Evolutionary conservation across 2,888 invertebrate species (phyloP).

Genomic region (Protodeltote pygarga): DNA sequence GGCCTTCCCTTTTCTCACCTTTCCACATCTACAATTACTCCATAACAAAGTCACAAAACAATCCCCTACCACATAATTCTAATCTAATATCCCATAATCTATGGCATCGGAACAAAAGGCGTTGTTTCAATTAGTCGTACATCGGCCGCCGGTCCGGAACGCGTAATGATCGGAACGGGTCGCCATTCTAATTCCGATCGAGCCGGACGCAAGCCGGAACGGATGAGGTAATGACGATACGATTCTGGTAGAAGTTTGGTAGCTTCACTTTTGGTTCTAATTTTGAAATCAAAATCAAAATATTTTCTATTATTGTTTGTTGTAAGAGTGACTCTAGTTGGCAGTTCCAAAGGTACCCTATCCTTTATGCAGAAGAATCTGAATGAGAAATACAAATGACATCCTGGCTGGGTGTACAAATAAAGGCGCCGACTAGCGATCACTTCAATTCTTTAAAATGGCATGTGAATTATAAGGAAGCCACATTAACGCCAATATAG

Average conservation of each 20-base stretch:
- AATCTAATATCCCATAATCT: conserved; percentile 35
- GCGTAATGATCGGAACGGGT: conserved; percentile 61
- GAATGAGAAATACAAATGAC: no score
- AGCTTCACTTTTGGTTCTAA: conserved; percentile 45
- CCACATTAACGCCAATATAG: no score
- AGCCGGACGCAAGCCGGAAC: conserved; percentile 43
- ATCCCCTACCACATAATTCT: conserved; percentile 28
- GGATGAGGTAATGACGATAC: conserved; percentile 37
- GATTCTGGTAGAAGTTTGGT: conserved; percentile 15
- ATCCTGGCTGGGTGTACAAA: no score
- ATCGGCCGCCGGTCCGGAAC: conserved; percentile 51
- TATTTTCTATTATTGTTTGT: no score
- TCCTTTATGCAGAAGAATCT: no score
- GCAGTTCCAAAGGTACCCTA: no score
- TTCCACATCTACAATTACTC: no score
- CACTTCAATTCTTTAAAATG: no score
- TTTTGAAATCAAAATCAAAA: conserved; percentile 4
- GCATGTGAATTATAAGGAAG: no score
- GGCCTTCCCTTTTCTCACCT: no score
- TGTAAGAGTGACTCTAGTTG: no score
- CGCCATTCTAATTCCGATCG: conserved; percentile 57
- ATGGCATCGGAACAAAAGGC: conserved; percentile 43
- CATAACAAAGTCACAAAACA: conserved; percentile 9
- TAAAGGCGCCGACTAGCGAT: no score
- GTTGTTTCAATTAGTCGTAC: conserved; percentile 43